phyloP scores from a whole-genome alignment of 2,888 invertebrate species.

The Hemaris fuciformis region DNA sequence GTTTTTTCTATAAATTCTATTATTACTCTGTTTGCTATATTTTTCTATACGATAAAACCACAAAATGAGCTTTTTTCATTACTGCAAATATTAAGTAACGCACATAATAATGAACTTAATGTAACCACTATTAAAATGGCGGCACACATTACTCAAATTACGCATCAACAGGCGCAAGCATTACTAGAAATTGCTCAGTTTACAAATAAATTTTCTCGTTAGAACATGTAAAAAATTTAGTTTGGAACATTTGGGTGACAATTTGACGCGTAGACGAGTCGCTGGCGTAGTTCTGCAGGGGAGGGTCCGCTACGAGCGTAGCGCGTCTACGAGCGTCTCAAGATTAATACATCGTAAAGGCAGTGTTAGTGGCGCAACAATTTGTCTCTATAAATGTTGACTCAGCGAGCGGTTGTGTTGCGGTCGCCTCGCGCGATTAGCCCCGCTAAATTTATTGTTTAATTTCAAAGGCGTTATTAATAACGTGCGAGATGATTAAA shows the following conservation, averaged over 20 bases:
- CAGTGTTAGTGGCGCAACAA: conserved; percentile 76
- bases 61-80: neutral
- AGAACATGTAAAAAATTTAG: neutral
- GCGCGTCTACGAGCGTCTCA: conserved; percentile 54
- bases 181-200: conserved; percentile 45
- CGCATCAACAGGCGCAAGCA: conserved; percentile 45
- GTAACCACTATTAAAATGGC: conserved; percentile 48
- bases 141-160: conserved; percentile 53
- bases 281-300: conserved; percentile 39
- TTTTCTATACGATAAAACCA: neutral
- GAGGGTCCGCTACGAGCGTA: conserved; percentile 41
- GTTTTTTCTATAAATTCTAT: too few species aligned
- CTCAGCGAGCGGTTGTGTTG: conserved; percentile 70
- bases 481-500: conserved; percentile 77
- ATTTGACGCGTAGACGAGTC: conserved; percentile 2
- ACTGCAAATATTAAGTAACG: neutral
- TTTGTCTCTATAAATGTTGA: conserved; percentile 82
- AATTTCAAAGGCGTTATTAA: conserved; percentile 80
- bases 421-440: conserved; percentile 77
- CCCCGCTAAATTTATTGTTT: conserved; percentile 79
- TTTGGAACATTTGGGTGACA: neutral
- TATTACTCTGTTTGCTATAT: too few species aligned
- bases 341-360: conserved; percentile 78
- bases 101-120: conserved; percentile 29
- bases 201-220: conserved; percentile 25